These are phyloP conservation scores for Pachycephala philippinensis DNA, from an alignment of 2,113 vertebrate species.

Conservation along the genomic window DNA sequence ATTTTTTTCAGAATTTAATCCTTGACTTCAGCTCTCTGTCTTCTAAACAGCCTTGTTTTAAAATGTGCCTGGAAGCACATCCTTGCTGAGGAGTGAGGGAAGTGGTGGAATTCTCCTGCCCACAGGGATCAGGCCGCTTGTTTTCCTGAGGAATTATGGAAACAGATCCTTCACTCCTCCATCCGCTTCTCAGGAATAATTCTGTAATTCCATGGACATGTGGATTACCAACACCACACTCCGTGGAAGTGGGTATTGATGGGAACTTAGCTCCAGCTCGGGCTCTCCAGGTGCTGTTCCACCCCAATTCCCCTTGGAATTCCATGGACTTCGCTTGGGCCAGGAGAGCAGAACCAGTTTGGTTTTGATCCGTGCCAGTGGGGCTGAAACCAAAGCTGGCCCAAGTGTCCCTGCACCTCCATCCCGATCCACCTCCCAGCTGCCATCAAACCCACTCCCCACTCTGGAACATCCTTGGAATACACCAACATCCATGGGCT, in stretches of 20 bases:
- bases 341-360: not conserved
- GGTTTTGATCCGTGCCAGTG: fast-evolving
- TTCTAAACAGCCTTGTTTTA: not conserved
- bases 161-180: not conserved
- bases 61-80: not conserved
- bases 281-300: not conserved
- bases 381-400: not conserved
- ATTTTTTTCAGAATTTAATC: not conserved
- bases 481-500: fast-evolving
- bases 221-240: not conserved
- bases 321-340: not conserved
- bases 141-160: not conserved
- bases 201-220: not conserved
- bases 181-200: not conserved
- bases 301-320: not conserved
- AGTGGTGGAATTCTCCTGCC: not conserved
- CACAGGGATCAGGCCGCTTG: not conserved
- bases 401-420: not conserved
- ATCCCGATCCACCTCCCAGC: not conserved
- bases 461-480: not conserved
- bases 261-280: not conserved
- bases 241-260: not conserved
- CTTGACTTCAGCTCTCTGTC: not conserved
- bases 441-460: not conserved
- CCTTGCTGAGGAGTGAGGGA: not conserved